Base-by-base conservation (phyloP, 92 coral and sea anemone species). In the Epizoanthus rinbou region DNA sequence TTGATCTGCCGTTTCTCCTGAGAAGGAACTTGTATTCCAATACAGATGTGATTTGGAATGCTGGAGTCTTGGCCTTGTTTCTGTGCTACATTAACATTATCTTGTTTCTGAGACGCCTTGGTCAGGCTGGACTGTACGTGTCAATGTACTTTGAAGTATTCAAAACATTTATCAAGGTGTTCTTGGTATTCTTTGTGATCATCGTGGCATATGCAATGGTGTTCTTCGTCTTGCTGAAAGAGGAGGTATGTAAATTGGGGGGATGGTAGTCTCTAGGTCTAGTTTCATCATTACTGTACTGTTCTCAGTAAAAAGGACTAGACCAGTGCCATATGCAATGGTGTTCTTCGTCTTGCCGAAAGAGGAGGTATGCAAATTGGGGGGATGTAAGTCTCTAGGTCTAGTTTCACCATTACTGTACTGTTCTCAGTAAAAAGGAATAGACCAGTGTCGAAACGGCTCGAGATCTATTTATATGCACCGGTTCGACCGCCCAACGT, bases 101-200 rank as follows among this genome's bases (percentile, higher is more conserved):
- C 57, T 82, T 95, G 74, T 83, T 71, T 68, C 69, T 93, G 15
- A 91, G 94, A 43, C 97, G 97, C 21, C 9, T 95, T 73, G 91
- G 93, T 17, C 58, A 88, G 0, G 82, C 87, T 9, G 95, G 97
- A 0, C 76, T 93, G 16, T 95, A 95, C 74, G 91, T 95, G 56
- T 84, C 93, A 37, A 95, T 95, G 98, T 95, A 90, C 76, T 67
- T 95, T 56, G 97, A 95, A 76, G 97, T 95, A 9, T 76, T 92
- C 76, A 45, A 70, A 31, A 93, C 98, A 8, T 95, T 95, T 73
- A 18, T 87, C 6, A 93, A 89, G 64, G 94, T 93, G 11, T 82
- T 95, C n/a, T 43, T 83, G 56, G 91, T 93, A 21, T 93, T 95
- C 64, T 54, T 87, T 0, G 79, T 89, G 21, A 83, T 93, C 69